Evolutionary conservation across 2,113 vertebrate species (phyloP).

Genomic region (Chinchilla lanigera): DNA sequence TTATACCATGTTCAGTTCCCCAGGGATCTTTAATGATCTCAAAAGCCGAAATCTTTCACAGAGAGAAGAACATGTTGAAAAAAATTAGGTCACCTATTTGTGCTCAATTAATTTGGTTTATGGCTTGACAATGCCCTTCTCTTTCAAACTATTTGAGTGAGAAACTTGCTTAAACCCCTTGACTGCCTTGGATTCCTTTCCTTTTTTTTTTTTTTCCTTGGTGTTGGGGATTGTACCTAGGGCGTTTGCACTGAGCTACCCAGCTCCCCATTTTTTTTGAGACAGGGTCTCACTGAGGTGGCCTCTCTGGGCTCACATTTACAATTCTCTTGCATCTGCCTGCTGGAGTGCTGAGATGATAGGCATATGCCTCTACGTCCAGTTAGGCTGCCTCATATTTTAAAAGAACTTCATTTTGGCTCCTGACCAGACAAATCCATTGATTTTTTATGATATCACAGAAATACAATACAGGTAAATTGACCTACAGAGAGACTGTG

Average conservation of each 20-base stretch:
- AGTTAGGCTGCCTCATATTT: not conserved
- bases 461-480: conserved; percentile 12
- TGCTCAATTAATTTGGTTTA: not conserved
- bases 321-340: not conserved
- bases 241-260: not conserved
- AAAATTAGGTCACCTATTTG: conserved; percentile 10
- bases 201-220: not conserved
- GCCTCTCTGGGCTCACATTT: not conserved
- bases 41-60: not conserved
- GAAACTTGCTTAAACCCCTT: not conserved
- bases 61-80: not conserved
- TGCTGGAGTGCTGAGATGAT: not conserved
- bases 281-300: not conserved
- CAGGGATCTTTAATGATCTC: not conserved
- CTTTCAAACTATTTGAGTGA: conserved; percentile 9
- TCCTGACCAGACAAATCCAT: not conserved
- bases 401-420: conserved; percentile 16
- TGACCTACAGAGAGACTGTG: conserved; percentile 50
- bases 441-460: not conserved
- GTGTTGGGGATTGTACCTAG: not conserved
- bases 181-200: not conserved
- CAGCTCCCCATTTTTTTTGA: not conserved
- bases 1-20: not conserved
- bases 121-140: conserved; percentile 3
- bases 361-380: not conserved